Evolutionary conservation across 2,888 invertebrate genomes (phyloP), one percentile per base, ranked within the genome.

Genomic region (Ectobius pallidus): DNA sequence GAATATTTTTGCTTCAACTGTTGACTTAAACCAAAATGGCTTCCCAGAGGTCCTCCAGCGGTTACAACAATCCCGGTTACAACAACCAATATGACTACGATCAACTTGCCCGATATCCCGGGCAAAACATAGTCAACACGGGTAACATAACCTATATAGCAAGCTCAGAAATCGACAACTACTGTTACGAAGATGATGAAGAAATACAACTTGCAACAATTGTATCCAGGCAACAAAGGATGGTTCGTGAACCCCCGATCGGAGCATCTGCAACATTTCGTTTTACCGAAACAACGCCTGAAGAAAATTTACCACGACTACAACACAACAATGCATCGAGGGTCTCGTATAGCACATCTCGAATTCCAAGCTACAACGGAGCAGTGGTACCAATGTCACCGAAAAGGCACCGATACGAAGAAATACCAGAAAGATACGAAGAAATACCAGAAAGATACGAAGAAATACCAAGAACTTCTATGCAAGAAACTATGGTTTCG

Each of bases 201-300:
- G 65, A 65, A 27, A 42, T 65, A 3, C 27, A 44, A 18, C 16
- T 18, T 1, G 16, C 44, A 3, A 46, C 30, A 11, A 46, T 39
- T n/a, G 27, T 44, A 6, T 7, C 16, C 1, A 58, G 30, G 4
- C 32, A 58, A n/a, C 52, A 52, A 25, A 16, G 87, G 79, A 84
- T 85, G 69, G 25, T 69, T 3, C 9, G 65, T 1, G 61, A 67
- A 32, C 67, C 68, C 0, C 72, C 72, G 3, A 55, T 58, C 27
- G 67, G 69, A 30, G 68, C 72, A 9, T 20, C 72, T 2, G 68
- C 72, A 9, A 55, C 72, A 9, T 18, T 61, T 16, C 20, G 62
- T 18, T n/a, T 58, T 9, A 25, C 14, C 3, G 72, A 71, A 25
- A 25, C 65, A 1, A 27, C 27, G 1, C 11, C 16, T 9, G 58